Evolutionary conservation across 2,113 vertebrate species (phyloP).

Genomic region (Saguinus imperator): DNA sequence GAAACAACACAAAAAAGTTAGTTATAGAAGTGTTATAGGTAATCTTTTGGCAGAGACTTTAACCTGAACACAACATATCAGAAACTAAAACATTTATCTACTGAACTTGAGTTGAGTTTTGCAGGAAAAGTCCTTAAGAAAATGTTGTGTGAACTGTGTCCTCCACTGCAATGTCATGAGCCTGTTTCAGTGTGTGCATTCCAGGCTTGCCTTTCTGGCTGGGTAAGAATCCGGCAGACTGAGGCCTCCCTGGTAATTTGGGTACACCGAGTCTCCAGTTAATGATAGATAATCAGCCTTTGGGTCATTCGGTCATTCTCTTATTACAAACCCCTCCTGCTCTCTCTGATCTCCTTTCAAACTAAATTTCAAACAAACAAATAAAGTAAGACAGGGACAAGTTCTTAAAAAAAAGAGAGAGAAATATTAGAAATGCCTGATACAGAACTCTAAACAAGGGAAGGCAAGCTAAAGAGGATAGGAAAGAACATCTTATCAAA

Average conservation of each 20-base stretch:
- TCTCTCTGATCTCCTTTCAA: conserved; percentile 94
- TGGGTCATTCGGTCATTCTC: conserved; percentile 95
- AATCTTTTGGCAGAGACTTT: neutral
- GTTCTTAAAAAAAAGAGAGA: conserved; percentile 78
- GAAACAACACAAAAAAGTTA: conserved; percentile 44
- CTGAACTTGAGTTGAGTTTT: conserved; percentile 22
- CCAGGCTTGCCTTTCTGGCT: conserved; percentile 76
- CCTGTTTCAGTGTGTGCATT: conserved; percentile 30
- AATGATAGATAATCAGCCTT: conserved; percentile 96
- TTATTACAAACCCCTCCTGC: conserved; percentile 90
- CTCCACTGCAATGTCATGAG: conserved; percentile 59
- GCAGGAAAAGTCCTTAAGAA: conserved; percentile 58
- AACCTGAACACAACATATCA: neutral
- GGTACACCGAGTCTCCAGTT: conserved; percentile 93
- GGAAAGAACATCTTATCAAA: conserved; percentile 88
- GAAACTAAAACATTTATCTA: neutral
- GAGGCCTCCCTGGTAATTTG: conserved; percentile 91
- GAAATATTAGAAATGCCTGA: conserved; percentile 82
- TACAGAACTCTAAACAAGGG: conserved; percentile 83
- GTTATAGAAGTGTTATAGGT: neutral
- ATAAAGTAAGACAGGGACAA: conserved; percentile 92
- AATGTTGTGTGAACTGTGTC: conserved; percentile 71
- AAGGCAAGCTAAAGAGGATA: conserved; percentile 80
- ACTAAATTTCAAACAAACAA: conserved; percentile 93
- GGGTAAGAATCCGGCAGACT: conserved; percentile 87